Evolutionary conservation across 2,888 invertebrate genomes (phyloP), one percentile per base, ranked within the genome.

Genomic region (Harmothoe impar): DNA sequence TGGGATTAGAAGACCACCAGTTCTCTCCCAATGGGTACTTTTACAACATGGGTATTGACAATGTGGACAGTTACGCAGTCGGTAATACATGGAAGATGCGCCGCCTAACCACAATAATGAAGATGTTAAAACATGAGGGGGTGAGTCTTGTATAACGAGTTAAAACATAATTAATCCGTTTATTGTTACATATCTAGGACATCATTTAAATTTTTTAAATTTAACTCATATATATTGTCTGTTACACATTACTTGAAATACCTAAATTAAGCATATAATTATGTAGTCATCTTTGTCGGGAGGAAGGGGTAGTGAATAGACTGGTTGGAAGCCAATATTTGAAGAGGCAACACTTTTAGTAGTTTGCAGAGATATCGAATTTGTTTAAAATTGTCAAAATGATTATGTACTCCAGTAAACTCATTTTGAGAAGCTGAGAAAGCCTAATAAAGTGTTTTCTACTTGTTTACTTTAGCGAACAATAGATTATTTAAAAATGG

Each of bases 401-500:
- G n/a, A n/a, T n/a, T n/a, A n/a, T n/a, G n/a, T n/a, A n/a, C n/a
- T n/a, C n/a, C n/a, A n/a, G n/a, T n/a, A n/a, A n/a, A n/a, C n/a
- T n/a, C n/a, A n/a, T n/a, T n/a, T n/a, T n/a, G n/a, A n/a, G n/a
- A n/a, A n/a, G n/a, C n/a, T n/a, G n/a, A n/a, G n/a, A n/a, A n/a
- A n/a, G n/a, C n/a, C n/a, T n/a, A n/a, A n/a, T n/a, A n/a, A n/a
- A n/a, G n/a, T n/a, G n/a, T n/a, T n/a, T n/a, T n/a, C n/a, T n/a
- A n/a, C n/a, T n/a, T n/a, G n/a, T n/a, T n/a, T 81, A 88, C 93
- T 93, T n/a, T 93, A 95, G 95, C 91, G 91, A 23, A 91, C 93
- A 0, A 95, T 96, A 51, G 95, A 96, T 92, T 95, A 95, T 86
- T 91, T 96, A 51, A 96, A 96, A 91, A 94, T 96, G 92, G 96